A percentile compares a stretch with the other conserved stretches of the same genome.
phyloP scores from a whole-genome alignment of 2,113 vertebrate genomes.

The Gasterosteus nipponicus region DNA sequence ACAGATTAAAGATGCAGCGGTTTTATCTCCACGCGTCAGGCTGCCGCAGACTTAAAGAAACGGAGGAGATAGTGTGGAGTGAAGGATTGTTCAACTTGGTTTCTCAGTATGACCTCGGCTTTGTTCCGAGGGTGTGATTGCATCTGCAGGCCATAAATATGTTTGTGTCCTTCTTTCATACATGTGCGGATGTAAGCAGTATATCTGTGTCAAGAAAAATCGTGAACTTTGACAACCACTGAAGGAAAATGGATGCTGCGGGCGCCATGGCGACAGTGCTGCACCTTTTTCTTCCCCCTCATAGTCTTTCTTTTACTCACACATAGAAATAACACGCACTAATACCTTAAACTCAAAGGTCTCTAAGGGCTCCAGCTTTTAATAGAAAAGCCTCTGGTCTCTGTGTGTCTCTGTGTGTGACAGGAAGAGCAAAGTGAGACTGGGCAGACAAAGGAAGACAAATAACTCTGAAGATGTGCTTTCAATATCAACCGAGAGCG shows the following conservation, averaged over 20 bases:
- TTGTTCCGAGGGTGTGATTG: slow-evolving; percentile 21
- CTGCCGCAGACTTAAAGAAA: slow-evolving; percentile 43
- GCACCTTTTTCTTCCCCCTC: not conserved
- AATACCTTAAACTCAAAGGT: slow-evolving; percentile 9
- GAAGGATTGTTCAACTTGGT: slow-evolving; percentile 39
- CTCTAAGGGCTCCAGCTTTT: slow-evolving; percentile 27
- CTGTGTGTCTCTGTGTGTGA: slow-evolving; percentile 28
- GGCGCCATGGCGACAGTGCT: not conserved
- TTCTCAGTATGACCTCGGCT: slow-evolving; percentile 52
- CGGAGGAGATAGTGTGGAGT: slow-evolving; percentile 35
- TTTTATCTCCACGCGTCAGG: slow-evolving; percentile 74
- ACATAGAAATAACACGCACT: slow-evolving; percentile 11
- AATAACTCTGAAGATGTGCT: slow-evolving; percentile 22
- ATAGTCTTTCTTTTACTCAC: slow-evolving; percentile 2
- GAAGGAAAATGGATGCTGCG: slow-evolving; percentile 12
- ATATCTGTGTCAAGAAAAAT: slow-evolving; percentile 22
- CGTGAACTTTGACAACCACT: slow-evolving; percentile 24
- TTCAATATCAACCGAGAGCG: slow-evolving; percentile 32
- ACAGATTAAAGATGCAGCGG: slow-evolving; percentile 73
- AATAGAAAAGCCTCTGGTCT: slow-evolving; percentile 22
- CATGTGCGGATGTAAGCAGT: not conserved
- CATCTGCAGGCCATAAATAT: slow-evolving; percentile 6
- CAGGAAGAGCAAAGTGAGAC: slow-evolving; percentile 7
- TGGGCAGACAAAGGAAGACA: slow-evolving; percentile 6
- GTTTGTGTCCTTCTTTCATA: slow-evolving; percentile 16